These are phyloP conservation scores for Clytia hemisphaerica DNA, from an alignment of 30 jellyfish, hydroid and myxozoan genomes.

Conservation along the genomic window DNA sequence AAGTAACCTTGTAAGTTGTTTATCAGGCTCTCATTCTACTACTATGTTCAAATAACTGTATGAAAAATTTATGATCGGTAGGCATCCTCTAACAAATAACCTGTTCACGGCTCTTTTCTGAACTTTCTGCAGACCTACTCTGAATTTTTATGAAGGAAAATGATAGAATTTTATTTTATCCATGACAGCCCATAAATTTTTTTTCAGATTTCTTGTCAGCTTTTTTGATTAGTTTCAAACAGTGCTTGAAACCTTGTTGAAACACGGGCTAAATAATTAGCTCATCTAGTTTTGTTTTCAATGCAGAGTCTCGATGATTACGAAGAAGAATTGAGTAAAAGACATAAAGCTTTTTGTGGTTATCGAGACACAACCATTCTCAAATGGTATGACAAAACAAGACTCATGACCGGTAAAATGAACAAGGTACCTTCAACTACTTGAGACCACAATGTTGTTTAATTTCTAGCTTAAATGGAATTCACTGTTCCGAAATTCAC, in stretches of 20 bases:
- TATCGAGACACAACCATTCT: conserved; percentile 36
- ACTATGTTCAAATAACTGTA: no score
- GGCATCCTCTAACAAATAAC: no score
- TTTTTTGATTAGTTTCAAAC: no score
- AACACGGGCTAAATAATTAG: background rate
- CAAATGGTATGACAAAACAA: conserved; percentile 81
- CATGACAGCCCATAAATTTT: no score
- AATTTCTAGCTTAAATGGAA: no score
- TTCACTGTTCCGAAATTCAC: no score
- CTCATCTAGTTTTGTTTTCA: background rate
- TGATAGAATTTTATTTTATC: background rate
- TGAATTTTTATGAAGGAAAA: background rate
- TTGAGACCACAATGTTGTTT: no score
- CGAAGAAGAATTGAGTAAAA: conserved; percentile 53
- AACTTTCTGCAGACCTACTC: background rate
- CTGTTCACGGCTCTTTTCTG: background rate
- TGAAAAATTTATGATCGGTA: no score
- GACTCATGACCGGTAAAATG: conserved; percentile 49
- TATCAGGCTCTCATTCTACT: background rate
- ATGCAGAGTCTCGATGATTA: conserved; percentile 37
- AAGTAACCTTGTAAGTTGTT: conserved; percentile 25
- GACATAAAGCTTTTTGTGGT: conserved; percentile 22
- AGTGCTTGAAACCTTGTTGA: no score
- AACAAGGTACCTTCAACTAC: conserved; percentile 48
- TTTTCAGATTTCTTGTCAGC: no score